Evolutionary conservation across 2,113 vertebrate species (phyloP), one percentile per base, ranked within the genome.

Genomic region (Sporophila hypoxantha): DNA sequence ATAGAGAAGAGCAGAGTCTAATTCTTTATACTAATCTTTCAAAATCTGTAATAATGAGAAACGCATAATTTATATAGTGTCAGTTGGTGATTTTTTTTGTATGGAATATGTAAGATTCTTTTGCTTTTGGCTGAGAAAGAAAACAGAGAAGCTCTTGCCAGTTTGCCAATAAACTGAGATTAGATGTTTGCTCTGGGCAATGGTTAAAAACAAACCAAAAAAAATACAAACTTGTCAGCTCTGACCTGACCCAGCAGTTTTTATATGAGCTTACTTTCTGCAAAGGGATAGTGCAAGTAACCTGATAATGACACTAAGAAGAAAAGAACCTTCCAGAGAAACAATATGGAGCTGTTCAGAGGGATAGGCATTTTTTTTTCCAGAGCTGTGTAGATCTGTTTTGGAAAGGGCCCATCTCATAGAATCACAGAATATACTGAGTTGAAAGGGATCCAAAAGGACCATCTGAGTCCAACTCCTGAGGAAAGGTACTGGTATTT

Each of bases 1-100:
- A 91, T 49, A 84, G 4, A 82, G 76, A 62, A 65, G 5, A 82
- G 6, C 8, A 34, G 26, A 53, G 7, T 68, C 46, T 62, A 68
- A 68, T 89, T 93, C 61, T 62, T 85, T 44, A 66, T 67, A 75
- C 76, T 67, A 92, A 73, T 87, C 34, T 80, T 91, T 91, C 68
- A 78, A 88, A 94, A 85, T 78, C 30, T 5, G 2, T 59, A 57
- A 69, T 70, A 90, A 83, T 49, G 36, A 92, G 20, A 84, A 85
- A 78, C 82, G 25, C 18, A 77, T 91, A 44, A 93, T 90, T 89
- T 82, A 79, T 44, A 81, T 17, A 46, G 20, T 69, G 36, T 56
- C 60, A 76, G n/a, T 73, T 36, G 6, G 13, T 22, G 5, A n/a
- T 49, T 21, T 82, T 21, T 82, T 85, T 55, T 52, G 30, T 69